A percentile compares a stretch with the other conserved stretches of the same genome.
phyloP scores from a whole-genome alignment of 2,888 invertebrate genomes.

The Arctia plantaginis region DNA sequence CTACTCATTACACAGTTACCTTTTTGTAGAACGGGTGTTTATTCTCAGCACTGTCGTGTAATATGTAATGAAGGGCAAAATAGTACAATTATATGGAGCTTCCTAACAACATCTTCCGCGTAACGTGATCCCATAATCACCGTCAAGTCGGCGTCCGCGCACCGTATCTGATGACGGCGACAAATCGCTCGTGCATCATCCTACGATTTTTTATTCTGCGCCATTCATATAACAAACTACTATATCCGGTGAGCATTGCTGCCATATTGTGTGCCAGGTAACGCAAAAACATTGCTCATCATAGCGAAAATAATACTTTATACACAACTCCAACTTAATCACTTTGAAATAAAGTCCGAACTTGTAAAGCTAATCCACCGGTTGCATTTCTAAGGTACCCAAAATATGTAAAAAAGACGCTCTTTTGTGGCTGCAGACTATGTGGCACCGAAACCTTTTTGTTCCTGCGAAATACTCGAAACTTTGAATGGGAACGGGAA shows the following conservation, averaged over 20 bases:
- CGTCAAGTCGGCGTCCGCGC: constrained; percentile 62
- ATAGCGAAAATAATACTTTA: constrained; percentile 56
- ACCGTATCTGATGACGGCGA: constrained; percentile 79
- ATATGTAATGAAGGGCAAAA: constrained; percentile 45
- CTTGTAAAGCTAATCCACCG: constrained; percentile 54
- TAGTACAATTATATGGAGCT: constrained; percentile 49
- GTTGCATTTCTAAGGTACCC: constrained; percentile 80
- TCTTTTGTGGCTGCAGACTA: constrained; percentile 83
- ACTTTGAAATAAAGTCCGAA: constrained; percentile 56
- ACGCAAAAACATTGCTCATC: constrained; percentile 77
- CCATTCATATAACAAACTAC: constrained; percentile 72
- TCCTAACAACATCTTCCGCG: constrained; percentile 67
- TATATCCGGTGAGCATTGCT: constrained; percentile 78
- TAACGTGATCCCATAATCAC: constrained; percentile 81
- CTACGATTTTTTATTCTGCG: constrained; percentile 74
- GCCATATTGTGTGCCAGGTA: constrained; percentile 77
- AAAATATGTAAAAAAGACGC: constrained; percentile 70
- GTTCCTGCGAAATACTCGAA: constrained; percentile 72
- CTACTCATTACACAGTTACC: neutral
- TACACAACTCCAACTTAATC: constrained; percentile 58
- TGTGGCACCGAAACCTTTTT: constrained; percentile 82
- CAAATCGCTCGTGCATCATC: constrained; percentile 85
- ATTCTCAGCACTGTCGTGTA: constrained; percentile 34
- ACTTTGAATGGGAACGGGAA: constrained; percentile 65
- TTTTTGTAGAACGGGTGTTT: constrained; percentile 7